Percentiles rank a stretch among this genome's conserved stretches.
phyloP scores from a whole-genome alignment of 2,797 vertebrate genomes.

The Sparidentex hasta region DNA sequence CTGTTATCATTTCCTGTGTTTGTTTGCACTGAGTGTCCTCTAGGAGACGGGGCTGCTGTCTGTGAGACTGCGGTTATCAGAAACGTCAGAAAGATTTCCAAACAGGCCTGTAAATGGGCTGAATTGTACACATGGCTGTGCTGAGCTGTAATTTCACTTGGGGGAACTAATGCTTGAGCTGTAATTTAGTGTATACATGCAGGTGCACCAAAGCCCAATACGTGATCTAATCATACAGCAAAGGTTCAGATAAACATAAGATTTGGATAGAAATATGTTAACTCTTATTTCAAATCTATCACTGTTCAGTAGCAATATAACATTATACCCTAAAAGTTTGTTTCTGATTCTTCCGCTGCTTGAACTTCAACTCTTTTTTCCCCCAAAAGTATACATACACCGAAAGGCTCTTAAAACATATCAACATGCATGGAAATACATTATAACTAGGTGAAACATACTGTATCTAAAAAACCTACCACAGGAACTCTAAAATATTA shows the following conservation, averaged over 20 bases:
- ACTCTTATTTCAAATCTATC: neutral
- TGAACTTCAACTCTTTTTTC: neutral
- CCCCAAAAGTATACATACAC: too few species aligned
- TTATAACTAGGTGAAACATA: neutral
- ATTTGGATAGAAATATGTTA: too few species aligned
- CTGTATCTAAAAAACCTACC: neutral
- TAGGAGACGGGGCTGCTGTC: conserved; percentile 32
- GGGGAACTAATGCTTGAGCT: too few species aligned
- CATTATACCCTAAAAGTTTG: neutral
- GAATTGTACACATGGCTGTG: neutral
- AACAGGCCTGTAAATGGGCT: conserved; percentile 34
- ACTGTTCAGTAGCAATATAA: neutral
- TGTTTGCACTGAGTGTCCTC: conserved; percentile 72
- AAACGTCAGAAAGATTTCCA: conserved; percentile 37
- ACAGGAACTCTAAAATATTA: neutral
- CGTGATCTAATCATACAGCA: too few species aligned
- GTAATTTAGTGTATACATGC: neutral
- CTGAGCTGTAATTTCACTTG: conserved; percentile 31
- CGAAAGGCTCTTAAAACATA: neutral
- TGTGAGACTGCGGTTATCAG: conserved; percentile 24
- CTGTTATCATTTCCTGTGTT: conserved; percentile 77
- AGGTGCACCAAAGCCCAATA: neutral
- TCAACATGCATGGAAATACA: neutral
- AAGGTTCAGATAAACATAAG: too few species aligned
- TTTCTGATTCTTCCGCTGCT: neutral